Evolutionary conservation across 2,888 invertebrate species (phyloP), one percentile per base, ranked within the genome.

Genomic region (Nephrotoma flavescens): DNA sequence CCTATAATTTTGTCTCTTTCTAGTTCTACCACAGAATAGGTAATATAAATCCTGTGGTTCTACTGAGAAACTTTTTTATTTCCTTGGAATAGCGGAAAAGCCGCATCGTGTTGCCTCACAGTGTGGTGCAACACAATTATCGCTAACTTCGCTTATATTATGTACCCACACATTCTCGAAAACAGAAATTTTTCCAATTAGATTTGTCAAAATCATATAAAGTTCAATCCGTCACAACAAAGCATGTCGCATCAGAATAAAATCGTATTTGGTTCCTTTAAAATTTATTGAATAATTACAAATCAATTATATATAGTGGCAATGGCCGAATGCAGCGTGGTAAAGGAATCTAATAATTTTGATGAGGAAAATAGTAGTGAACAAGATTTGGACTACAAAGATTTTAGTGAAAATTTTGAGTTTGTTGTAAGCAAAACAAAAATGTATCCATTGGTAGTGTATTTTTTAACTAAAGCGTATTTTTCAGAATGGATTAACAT

Each of bases 401-500:
- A 88, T 9, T 88, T 88, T 44, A 87, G 88, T 52, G 89, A 89
- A 57, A 88, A 88, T 6, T 89, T 89, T 52, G 88, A 88, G 86
- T 89, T 89, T 84, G 88, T 88, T 41, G 89, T 89, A 88, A 89
- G 88, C 7, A 86, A 86, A 86, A 11, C 6, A 2, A 4, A 86
- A 71, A 71, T 57, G 9, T 47, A 45, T n/a, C 6, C 15, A 15
- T 31, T 0, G 6, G 19, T 42, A 31, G 11, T 44, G 31, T 31
- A 71, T 71, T 31, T 6, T 71, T 7, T 71, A 71, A 71, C 4
- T 15, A 45, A 12, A 42, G 42, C n/a, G 19, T 4, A 31, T 47
- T 9, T 9, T 88, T 86, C 86, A 92, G 92, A 90, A 90, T 86
- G 90, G 90, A 87, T 88, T 89, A 31, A 90, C 91, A 3, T 98